Evolutionary conservation across 1,140 invertebrate species (phyloP).

Genomic region (Rhopalosiphum padi): DNA sequence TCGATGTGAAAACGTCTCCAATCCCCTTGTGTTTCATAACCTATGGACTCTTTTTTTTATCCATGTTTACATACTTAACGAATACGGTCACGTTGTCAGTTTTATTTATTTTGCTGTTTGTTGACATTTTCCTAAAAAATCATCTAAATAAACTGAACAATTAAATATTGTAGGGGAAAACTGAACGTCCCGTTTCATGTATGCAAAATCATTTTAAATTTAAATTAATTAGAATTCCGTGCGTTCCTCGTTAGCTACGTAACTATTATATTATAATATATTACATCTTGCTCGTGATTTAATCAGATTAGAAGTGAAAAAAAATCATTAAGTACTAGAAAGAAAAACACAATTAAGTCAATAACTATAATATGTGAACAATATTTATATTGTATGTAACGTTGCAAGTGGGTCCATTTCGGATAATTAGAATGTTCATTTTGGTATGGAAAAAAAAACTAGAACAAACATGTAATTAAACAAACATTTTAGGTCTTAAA

Average conservation of each 20-base stretch:
- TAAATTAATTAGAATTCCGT: conserved; percentile 26
- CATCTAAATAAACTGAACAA: not conserved
- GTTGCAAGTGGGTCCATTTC: not conserved
- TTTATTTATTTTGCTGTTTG: not conserved
- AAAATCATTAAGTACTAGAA: not conserved
- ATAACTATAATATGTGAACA: not conserved
- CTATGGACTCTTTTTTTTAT: not conserved
- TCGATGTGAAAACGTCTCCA: not conserved
- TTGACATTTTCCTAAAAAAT: not conserved
- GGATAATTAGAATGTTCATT: conserved; percentile 10
- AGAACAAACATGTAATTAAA: conserved; percentile 3
- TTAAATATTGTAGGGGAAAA: not conserved
- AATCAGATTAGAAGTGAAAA: not conserved
- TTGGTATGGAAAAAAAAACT: not conserved
- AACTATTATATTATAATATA: not conserved
- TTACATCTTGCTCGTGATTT: not conserved
- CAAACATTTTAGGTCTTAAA: not conserved
- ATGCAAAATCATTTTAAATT: not conserved
- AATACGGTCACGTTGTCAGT: not conserved
- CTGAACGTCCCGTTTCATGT: not conserved
- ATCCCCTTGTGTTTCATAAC: not conserved
- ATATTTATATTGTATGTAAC: not conserved
- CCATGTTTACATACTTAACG: not conserved
- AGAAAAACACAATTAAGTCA: not conserved
- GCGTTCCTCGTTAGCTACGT: not conserved